These are phyloP conservation scores for Drosophila bipectinata DNA, from an alignment of 1,140 invertebrate species.

Conservation along the genomic window DNA sequence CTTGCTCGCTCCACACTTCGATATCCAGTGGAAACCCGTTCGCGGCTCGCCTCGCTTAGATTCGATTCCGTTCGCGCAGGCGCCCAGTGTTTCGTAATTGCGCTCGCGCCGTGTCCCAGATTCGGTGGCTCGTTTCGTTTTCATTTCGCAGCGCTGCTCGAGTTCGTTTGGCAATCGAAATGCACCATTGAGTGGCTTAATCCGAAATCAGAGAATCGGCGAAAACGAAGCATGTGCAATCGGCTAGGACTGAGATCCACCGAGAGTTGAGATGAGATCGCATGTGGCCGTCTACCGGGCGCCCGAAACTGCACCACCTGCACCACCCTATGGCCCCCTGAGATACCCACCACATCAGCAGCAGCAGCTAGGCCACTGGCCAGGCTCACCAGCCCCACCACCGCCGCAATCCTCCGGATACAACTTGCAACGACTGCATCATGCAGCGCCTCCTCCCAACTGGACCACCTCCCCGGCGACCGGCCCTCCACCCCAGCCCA, in stretches of 20 bases:
- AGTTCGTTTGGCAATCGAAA: constrained; percentile 37
- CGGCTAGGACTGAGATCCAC: constrained; percentile 33
- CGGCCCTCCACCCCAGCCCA: neutral
- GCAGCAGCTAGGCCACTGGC: constrained; percentile 18
- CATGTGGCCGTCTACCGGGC: constrained; percentile 74
- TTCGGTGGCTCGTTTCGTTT: constrained; percentile 68
- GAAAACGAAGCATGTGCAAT: constrained; percentile 63
- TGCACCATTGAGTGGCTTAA: constrained; percentile 57
- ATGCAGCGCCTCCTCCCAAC: constrained; percentile 13
- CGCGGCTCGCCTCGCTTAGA: constrained; percentile 26
- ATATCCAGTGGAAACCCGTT: constrained; percentile 52
- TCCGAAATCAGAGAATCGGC: neutral
- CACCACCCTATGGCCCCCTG: constrained; percentile 41
- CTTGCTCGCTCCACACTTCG: constrained; percentile 4
- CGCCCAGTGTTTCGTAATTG: constrained; percentile 77
- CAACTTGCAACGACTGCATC: constrained; percentile 15
- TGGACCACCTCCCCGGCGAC: constrained; percentile 30
- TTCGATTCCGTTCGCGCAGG: constrained; percentile 53
- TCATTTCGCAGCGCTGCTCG: constrained; percentile 58
- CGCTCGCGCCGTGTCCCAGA: constrained; percentile 65
- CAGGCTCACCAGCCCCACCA: constrained; percentile 13
- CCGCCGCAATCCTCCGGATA: constrained; percentile 3
- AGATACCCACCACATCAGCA: constrained; percentile 39
- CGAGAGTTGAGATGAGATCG: constrained; percentile 71
- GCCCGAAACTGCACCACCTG: constrained; percentile 53